These are phyloP conservation scores for Maniola hyperantus DNA, from an alignment of 2,888 invertebrate genomes.

Conservation along the genomic window DNA sequence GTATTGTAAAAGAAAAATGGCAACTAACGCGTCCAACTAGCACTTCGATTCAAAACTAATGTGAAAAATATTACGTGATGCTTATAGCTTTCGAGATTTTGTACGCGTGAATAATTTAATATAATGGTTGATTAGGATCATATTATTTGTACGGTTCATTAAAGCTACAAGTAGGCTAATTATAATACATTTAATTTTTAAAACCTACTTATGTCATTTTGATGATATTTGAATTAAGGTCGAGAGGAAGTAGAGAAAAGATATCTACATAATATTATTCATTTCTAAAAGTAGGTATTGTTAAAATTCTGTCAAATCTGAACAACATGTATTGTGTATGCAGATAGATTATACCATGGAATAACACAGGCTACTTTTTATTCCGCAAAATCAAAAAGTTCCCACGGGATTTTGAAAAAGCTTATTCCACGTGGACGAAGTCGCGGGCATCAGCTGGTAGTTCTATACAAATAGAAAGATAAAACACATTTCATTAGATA, in stretches of 20 bases:
- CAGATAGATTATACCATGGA: too few relatives aligned
- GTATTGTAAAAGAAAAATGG: slow-evolving; percentile 60
- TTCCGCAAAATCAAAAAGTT: too few relatives aligned
- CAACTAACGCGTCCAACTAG: slow-evolving; percentile 25
- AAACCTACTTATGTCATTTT: background rate
- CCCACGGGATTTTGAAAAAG: too few relatives aligned
- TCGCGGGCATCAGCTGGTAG: too few relatives aligned
- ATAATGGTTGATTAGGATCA: slow-evolving; percentile 7
- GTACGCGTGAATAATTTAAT: slow-evolving; percentile 30
- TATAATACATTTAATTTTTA: background rate
- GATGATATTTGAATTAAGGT: too few relatives aligned
- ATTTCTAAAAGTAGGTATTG: too few relatives aligned
- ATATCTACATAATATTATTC: too few relatives aligned
- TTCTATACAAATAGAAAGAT: background rate
- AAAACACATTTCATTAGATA: background rate
- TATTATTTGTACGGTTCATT: background rate
- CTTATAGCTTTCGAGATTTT: slow-evolving; percentile 21
- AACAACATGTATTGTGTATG: too few relatives aligned
- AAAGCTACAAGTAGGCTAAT: slow-evolving; percentile 6
- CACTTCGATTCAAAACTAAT: slow-evolving; percentile 30
- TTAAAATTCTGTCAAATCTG: too few relatives aligned
- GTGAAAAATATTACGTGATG: slow-evolving; percentile 36
- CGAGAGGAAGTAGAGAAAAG: too few relatives aligned
- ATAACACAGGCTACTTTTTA: too few relatives aligned
- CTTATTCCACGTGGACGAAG: too few relatives aligned